Percentiles rank a stretch among this genome's conserved stretches.
These are phyloP conservation scores for Drosophila mayaguana DNA, from an alignment of 2,888 invertebrate genomes.

Conservation along the genomic window DNA sequence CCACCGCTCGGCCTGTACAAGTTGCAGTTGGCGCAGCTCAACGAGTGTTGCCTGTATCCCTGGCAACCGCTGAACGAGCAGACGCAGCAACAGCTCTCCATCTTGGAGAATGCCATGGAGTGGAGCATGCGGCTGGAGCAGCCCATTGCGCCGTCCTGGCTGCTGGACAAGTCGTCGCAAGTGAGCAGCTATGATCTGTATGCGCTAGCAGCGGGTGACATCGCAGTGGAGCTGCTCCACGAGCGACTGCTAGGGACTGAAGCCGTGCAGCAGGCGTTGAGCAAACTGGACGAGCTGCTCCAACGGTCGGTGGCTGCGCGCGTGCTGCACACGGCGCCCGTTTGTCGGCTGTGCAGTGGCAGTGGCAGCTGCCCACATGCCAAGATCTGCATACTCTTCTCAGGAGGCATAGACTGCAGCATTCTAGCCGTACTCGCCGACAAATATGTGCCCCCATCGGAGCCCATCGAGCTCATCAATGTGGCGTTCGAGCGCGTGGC, in stretches of 20 bases:
- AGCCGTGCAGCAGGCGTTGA: slow-evolving; percentile 34
- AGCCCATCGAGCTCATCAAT: slow-evolving; percentile 95
- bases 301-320: slow-evolving; percentile 53
- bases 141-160: slow-evolving; percentile 52
- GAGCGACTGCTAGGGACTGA: slow-evolving; percentile 24
- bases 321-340: slow-evolving; percentile 55
- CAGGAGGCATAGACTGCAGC: slow-evolving; percentile 98
- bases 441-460: slow-evolving; percentile 87
- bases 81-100: slow-evolving; percentile 32
- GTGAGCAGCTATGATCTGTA: slow-evolving; percentile 57
- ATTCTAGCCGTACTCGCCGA: slow-evolving; percentile 93
- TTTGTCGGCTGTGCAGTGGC: slow-evolving; percentile 43
- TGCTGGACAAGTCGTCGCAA: slow-evolving; percentile 3
- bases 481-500: slow-evolving; percentile 91
- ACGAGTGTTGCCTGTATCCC: slow-evolving; percentile 48
- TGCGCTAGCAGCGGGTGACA: not conserved
- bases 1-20: slow-evolving; percentile 68
- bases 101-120: slow-evolving; percentile 39
- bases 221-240: slow-evolving; percentile 30
- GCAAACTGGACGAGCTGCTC: slow-evolving; percentile 40
- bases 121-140: slow-evolving; percentile 40
- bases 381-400: slow-evolving; percentile 94
- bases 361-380: slow-evolving; percentile 86
- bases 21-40: slow-evolving; percentile 28
- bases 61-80: slow-evolving; percentile 49